Conservation (phyloP, 2,888 invertebrate genomes). For the Drosophila eohydei region DNA sequence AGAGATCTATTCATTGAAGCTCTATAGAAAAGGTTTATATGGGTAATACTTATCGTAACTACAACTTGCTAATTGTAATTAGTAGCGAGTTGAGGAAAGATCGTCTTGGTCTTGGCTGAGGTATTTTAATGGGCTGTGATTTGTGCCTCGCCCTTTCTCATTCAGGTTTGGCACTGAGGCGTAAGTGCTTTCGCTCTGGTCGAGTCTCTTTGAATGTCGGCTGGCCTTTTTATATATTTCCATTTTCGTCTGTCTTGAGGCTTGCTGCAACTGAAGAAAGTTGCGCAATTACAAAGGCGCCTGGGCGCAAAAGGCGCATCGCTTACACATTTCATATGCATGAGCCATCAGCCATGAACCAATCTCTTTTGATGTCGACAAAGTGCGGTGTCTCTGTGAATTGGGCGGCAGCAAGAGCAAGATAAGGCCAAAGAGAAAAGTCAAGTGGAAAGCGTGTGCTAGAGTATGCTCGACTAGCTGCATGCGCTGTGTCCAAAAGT, state of each 20-base stretch:
- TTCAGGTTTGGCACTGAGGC: conserved; percentile 46
- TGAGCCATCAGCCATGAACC: conserved; percentile 63
- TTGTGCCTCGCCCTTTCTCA: conserved; percentile 14
- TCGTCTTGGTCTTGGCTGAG: neutral
- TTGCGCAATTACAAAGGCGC: conserved; percentile 75
- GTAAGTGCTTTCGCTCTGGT: conserved; percentile 50
- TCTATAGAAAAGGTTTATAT: neutral
- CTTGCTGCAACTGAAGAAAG: conserved; percentile 55
- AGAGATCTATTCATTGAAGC: neutral
- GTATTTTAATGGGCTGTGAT: conserved; percentile 22
- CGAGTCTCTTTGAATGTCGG: conserved; percentile 33
- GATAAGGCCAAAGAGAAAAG: neutral
- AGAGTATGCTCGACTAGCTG: neutral
- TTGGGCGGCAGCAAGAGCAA: conserved; percentile 57
- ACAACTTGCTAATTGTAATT: neutral
- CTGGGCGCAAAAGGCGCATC: conserved; percentile 41
- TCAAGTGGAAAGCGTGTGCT: neutral
- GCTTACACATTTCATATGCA: conserved; percentile 64
- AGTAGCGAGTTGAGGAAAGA: neutral
- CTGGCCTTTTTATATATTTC: conserved; percentile 21
- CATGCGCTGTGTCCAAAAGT: conserved; percentile 6
- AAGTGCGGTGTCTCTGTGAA: conserved; percentile 44
- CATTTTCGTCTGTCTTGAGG: neutral
- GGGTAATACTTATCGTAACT: neutral
- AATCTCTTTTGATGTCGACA: conserved; percentile 66